phyloP scores from a whole-genome alignment of 2,113 vertebrate genomes.

The Atlantisia rogersi region DNA sequence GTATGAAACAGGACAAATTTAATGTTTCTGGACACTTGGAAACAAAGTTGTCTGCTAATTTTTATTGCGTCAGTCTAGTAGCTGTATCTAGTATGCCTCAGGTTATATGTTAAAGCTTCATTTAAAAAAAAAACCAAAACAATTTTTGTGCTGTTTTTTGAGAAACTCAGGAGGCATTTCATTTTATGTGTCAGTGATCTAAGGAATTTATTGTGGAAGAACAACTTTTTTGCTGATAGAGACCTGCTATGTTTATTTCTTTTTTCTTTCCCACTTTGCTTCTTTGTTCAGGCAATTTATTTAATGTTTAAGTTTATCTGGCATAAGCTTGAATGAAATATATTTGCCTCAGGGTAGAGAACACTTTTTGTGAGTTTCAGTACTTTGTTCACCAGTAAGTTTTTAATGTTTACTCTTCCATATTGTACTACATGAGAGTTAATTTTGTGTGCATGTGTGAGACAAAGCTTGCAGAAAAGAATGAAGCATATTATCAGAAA shows the following conservation, averaged over 20 bases:
- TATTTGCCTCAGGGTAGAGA: background rate
- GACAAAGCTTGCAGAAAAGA: background rate
- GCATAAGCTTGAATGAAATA: background rate
- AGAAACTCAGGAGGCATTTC: background rate
- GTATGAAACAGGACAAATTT: background rate
- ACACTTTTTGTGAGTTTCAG: background rate
- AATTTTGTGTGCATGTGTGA: background rate
- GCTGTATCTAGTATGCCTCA: background rate
- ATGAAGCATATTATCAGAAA: background rate
- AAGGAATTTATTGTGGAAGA: background rate
- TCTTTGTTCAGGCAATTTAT: constrained; percentile 6
- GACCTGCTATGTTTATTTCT: background rate
- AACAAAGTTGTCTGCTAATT: background rate
- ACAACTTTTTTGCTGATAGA: background rate
- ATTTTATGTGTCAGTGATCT: background rate
- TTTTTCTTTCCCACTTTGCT: background rate
- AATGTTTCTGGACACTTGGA: background rate
- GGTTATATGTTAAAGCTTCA: background rate
- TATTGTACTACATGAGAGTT: background rate
- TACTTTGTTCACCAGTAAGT: background rate
- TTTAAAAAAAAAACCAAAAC: background rate
- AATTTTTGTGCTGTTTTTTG: background rate
- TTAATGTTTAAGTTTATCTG: background rate
- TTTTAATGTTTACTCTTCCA: background rate
- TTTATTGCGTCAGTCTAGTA: background rate